Evolutionary conservation across 2,888 invertebrate species (phyloP), one percentile per base, ranked within the genome.

Genomic region (Dione juno): DNA sequence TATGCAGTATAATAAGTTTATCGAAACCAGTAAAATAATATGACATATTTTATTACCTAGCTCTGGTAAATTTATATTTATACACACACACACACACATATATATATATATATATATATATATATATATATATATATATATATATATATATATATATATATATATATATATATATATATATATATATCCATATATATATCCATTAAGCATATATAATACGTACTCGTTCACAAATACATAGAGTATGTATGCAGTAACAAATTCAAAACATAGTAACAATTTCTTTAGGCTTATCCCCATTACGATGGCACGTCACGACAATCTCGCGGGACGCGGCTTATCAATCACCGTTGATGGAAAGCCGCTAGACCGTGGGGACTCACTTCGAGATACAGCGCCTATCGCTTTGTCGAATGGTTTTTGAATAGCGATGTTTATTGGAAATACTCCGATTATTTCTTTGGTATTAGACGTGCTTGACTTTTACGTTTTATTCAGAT

Each of bases 341-440:
- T 89, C 88, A 88, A 89, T 89, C 88, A 89, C 86, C 74, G 79
- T 71, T 84, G 86, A 86, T 85, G 86, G 84, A 85, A 85, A 82
- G 81, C 81, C 83, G 78, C 80, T 74, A 81, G 81, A 78, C 83
- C 80, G 79, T 77, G 81, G 85, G 82, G 83, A 83, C 76, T 66
- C 72, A 65, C 59, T 41, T 16, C 40, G 61, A 69, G 71, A 68
- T 69, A 67, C 71, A 72, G 70, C 66, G 70, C 69, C 74, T 74
- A 61, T 68, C 70, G 75, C 68, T 68, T 68, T 68, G 63, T 57
- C 19, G 68, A 63, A 68, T 63, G 68, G 52, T 63, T 43, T 68
- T 43, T 68, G 68, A 68, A 68, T 63, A 68, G 68, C 63, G 45
- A 68, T 68, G 68, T 68, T 68, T 68, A 68, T 68, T 68, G 68